A percentile compares a stretch with the other conserved stretches of the same genome.
These are phyloP conservation scores for Brachypteracias leptosomus DNA, from an alignment of 2,113 vertebrate genomes.

Conservation along the genomic window DNA sequence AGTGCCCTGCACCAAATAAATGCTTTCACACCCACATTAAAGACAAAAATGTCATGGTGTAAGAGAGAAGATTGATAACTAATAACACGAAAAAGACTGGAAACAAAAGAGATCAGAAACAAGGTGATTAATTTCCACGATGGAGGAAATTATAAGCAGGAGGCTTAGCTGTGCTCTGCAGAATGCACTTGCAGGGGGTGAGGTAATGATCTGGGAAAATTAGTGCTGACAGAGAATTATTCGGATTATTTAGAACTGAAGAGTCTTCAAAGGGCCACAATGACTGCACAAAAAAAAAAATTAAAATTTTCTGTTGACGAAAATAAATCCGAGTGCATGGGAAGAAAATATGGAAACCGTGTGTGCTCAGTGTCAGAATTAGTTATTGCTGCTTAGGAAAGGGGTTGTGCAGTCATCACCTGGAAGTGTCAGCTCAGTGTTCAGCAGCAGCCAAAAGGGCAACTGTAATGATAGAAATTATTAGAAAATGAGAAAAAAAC, in stretches of 20 bases:
- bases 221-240: background rate
- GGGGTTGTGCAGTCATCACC: background rate
- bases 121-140: background rate
- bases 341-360: background rate
- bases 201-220: background rate
- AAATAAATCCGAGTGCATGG: background rate
- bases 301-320: background rate
- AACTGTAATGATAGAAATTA: background rate
- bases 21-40: background rate
- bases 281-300: background rate
- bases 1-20: background rate
- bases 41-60: background rate
- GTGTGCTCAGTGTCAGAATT: background rate
- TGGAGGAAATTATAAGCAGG: background rate
- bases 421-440: background rate
- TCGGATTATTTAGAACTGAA: background rate
- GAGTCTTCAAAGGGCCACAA: background rate
- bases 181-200: background rate
- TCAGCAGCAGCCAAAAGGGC: background rate
- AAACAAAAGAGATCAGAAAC: background rate
- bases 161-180: background rate
- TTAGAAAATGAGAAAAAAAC: background rate
- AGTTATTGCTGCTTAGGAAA: background rate
- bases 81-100: background rate
- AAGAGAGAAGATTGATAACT: background rate